These are phyloP conservation scores for Danio jaintianensis DNA, from an alignment of 2,797 vertebrate species.

Conservation along the genomic window DNA sequence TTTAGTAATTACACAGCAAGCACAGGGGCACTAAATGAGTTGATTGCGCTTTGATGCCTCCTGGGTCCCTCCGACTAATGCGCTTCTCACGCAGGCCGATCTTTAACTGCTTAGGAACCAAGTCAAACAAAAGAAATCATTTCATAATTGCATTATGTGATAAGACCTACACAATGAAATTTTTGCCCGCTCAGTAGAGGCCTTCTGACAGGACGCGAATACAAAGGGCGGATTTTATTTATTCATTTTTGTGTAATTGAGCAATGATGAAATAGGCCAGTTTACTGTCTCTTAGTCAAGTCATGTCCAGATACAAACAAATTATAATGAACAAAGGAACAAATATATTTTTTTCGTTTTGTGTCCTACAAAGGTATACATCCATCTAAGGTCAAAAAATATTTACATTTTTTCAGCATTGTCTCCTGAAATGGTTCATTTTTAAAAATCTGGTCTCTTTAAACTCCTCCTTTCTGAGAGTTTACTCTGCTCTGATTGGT, in stretches of 20 bases:
- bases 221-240: background rate
- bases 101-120: slow-evolving; percentile 53
- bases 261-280: background rate
- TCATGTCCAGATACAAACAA: background rate
- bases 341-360: too few species aligned
- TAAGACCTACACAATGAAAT: slow-evolving; percentile 14
- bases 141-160: slow-evolving; percentile 40
- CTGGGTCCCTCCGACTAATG: slow-evolving; percentile 56
- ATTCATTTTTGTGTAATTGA: background rate
- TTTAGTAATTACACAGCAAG: slow-evolving; percentile 60
- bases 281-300: background rate
- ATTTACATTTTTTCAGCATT: too few species aligned
- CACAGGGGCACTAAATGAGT: slow-evolving; percentile 54
- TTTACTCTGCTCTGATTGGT: too few species aligned
- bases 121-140: slow-evolving; percentile 48
- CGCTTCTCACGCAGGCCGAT: slow-evolving; percentile 37
- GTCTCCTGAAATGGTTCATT: too few species aligned
- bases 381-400: too few species aligned
- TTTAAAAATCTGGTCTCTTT: too few species aligned
- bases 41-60: slow-evolving; percentile 54
- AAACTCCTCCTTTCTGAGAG: too few species aligned
- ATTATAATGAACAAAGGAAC: too few species aligned
- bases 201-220: background rate
- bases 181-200: background rate
- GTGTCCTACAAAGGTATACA: too few species aligned